Percentiles rank a stretch among this genome's conserved stretches.
phyloP scores from a whole-genome alignment of 2,113 vertebrate species.

The Lagenorhynchus albirostris region DNA sequence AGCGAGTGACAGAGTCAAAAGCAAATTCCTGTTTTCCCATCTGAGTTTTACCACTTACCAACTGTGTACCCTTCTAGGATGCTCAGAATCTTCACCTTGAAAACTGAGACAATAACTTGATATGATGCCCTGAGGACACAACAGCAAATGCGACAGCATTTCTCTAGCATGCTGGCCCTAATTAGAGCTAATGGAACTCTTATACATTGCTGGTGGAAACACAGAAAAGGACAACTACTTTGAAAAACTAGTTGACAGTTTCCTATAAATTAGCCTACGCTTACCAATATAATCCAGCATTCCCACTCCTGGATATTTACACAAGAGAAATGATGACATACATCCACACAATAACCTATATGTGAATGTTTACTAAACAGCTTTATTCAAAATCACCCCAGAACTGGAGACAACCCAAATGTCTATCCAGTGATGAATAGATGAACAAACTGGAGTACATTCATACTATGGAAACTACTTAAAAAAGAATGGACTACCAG shows the following conservation, averaged over 20 bases:
- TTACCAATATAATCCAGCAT: neutral
- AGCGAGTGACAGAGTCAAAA: neutral
- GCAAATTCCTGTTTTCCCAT: neutral
- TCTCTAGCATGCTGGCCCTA: neutral
- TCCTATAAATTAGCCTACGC: neutral
- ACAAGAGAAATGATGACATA: neutral
- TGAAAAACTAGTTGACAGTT: neutral
- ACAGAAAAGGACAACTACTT: neutral
- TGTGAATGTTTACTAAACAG: neutral
- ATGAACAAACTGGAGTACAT: neutral
- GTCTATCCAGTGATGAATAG: neutral
- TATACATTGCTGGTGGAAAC: neutral
- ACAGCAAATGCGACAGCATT: rapidly evolving
- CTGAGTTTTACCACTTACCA: neutral
- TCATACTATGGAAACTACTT: neutral
- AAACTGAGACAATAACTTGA: neutral
- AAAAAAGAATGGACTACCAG: neutral
- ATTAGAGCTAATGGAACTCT: neutral
- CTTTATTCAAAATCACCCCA: neutral
- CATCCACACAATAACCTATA: neutral
- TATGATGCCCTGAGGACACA: neutral
- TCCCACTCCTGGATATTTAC: neutral
- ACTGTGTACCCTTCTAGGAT: neutral
- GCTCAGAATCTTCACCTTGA: neutral
- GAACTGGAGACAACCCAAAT: neutral